Evolutionary conservation across 2,888 invertebrate genomes (phyloP), one percentile per base, ranked within the genome.

Genomic region (Trissolcus japonicus): DNA sequence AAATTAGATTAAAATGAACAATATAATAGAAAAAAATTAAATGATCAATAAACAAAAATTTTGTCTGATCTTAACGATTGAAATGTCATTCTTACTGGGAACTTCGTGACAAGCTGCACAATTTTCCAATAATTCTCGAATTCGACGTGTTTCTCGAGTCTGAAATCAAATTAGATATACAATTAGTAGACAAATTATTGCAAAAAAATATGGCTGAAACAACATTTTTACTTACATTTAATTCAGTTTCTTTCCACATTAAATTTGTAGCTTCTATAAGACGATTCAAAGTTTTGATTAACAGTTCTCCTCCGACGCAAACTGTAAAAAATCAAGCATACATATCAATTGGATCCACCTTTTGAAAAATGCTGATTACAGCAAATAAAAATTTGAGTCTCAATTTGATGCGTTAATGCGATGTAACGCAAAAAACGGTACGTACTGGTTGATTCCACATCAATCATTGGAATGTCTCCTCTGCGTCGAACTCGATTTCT

Each of bases 101-200:
- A 75, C 78, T 65, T 82, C 83, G 16, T 82, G 92, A 88, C 94
- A 94, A 72, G 93, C 92, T 81, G 94, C 95, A 88, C 97, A 97
- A 82, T 94, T 93, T 83, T 94, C 94, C 76, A 97, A 90, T 63
- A 95, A 90, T 74, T 92, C 91, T 40, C 94, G 92, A 62, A 97
- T 91, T 79, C 91, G 90, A 73, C 93, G 92, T 19, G 95, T 94
- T 84, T 94, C 94, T 76, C 92, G 82, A 54, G 90, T 89, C 92
- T 92, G 86, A 17, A 86, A 78, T 7, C 14, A 29, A 29, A 35
- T 9, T 7, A 35, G 11, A 9, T 11, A 9, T 25, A 2, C 17
- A 16, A 57, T 14, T 19, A 55, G 21, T 65, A 19, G 0, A 50
- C 35, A 21, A 19, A 54, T 53, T 19, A 2, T 54, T 51, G 19